These are phyloP conservation scores for Enteromius treurensis DNA, from an alignment of 2,797 vertebrate species.

Conservation along the genomic window DNA sequence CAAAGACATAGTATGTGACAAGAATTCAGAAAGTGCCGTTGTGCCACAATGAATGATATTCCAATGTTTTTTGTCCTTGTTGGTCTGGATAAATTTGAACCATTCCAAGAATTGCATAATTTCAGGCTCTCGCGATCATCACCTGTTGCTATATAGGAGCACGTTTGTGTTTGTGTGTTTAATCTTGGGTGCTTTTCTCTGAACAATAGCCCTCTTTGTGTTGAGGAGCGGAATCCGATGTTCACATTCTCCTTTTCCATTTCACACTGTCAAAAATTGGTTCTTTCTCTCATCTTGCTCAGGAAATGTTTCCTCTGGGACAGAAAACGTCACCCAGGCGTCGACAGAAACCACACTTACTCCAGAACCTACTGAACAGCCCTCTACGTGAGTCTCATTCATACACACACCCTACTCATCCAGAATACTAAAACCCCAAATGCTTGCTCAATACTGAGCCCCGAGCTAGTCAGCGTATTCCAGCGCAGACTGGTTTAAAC, in stretches of 20 bases:
- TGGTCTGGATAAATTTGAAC: slow-evolving; percentile 1
- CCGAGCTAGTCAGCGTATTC: slow-evolving; percentile 2
- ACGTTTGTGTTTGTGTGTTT: slow-evolving; percentile 11
- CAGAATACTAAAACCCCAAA: slow-evolving; percentile 30
- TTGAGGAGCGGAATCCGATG: slow-evolving; percentile 39
- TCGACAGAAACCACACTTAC: slow-evolving; percentile 52
- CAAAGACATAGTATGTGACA: neutral
- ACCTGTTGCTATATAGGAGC: slow-evolving; percentile 21
- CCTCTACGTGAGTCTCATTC: slow-evolving; percentile 69
- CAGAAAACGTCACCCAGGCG: slow-evolving; percentile 57
- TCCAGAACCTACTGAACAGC: slow-evolving; percentile 50
- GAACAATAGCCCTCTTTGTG: slow-evolving; percentile 64
- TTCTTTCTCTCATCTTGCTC: slow-evolving; percentile 17
- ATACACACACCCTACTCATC: neutral
- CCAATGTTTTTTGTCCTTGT: neutral
- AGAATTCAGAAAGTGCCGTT: neutral
- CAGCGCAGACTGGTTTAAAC: slow-evolving; percentile 41
- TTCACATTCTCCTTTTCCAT: slow-evolving; percentile 19
- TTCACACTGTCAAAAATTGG: neutral
- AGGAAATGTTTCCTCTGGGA: slow-evolving; percentile 72
- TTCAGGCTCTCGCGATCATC: slow-evolving; percentile 56
- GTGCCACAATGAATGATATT: neutral
- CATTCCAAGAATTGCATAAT: slow-evolving; percentile 62
- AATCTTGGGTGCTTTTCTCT: slow-evolving; percentile 41
- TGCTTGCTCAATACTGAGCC: slow-evolving; percentile 40